Base-by-base conservation (phyloP, 2,888 invertebrate species). In the Bursaphelenchus okinawaensis region DNA sequence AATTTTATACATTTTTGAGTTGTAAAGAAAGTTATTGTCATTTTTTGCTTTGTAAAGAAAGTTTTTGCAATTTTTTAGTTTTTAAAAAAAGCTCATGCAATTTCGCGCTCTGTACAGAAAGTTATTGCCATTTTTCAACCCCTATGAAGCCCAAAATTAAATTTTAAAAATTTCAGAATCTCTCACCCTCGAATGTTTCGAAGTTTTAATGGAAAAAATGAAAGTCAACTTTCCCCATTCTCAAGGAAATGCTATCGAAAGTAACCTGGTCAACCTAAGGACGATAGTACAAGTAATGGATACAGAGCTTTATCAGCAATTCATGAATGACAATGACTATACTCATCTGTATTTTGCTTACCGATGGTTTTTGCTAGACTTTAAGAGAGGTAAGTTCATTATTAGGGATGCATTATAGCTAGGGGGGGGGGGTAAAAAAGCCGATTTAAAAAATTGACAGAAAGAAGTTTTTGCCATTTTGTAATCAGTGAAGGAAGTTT, bases 331-430 rank as follows among this genome's bases (percentile, higher is more conserved):
- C 83, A 92, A 92, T 0, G 94, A 95, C 84, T 93, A 92, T 85
- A 93, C 93, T 4, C 93, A 95, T 84, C 92, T 95, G 85, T 95
- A 93, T 85, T 95, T 94, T 85, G 93, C 93, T 84, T 95, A 95
- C 84, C 90, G 94, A 52, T 94, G 94, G 94, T 94, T 94, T 86
- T 86, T 95, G 70, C 86, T 95, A 61, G 94, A 95, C 85, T 95
- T 95, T 83, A 95, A 95, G 84, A 86, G 94, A 83, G 88, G 88
- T 87, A 75, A 59, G 60, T 56, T 8, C 8, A 56, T 24, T 9
- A 7, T 51, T 24, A n/a, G n/a, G n/a, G n/a, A n/a, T n/a, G n/a
- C n/a, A n/a, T n/a, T n/a, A n/a, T n/a, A n/a, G n/a, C n/a, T 40
- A n/a, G n/a, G n/a, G n/a, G n/a, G n/a, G n/a, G n/a, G n/a, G n/a